Conservation (phyloP, 2,797 vertebrate genomes). For the Danionella dracula region DNA sequence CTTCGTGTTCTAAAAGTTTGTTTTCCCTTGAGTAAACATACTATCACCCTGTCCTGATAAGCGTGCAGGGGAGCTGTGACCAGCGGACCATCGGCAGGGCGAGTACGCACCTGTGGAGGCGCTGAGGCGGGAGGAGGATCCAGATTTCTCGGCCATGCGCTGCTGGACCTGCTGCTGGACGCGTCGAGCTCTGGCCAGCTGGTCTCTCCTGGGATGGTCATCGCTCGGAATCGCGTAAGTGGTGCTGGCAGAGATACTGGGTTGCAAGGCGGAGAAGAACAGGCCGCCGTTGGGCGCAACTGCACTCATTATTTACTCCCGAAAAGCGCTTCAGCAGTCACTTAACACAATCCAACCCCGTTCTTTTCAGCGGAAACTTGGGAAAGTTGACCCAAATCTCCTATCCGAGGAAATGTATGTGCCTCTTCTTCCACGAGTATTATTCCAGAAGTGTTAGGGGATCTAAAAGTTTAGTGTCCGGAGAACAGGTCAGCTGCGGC, state of each 20-base stretch:
- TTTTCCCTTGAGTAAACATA: no score
- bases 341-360: background rate
- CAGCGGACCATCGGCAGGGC: background rate
- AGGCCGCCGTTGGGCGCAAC: slow-evolving; percentile 58
- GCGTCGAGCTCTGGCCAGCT: slow-evolving; percentile 67
- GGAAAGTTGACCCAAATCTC: background rate
- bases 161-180: slow-evolving; percentile 90
- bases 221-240: slow-evolving; percentile 83
- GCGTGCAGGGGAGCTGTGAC: no score
- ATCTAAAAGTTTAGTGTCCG: background rate
- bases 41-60: no score
- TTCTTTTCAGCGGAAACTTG: background rate
- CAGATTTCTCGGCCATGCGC: slow-evolving; percentile 77
- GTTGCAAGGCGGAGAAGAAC: slow-evolving; percentile 86
- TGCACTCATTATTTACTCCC: slow-evolving; percentile 49
- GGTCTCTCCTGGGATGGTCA: slow-evolving; percentile 66
- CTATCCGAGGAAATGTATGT: background rate
- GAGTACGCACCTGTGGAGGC: slow-evolving; percentile 56
- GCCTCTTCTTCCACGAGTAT: background rate
- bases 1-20: no score
- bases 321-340: background rate
- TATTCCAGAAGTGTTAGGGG: background rate
- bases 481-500: background rate
- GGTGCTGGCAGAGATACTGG: slow-evolving; percentile 78
- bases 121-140: slow-evolving; percentile 56